Evolutionary conservation across 2,113 vertebrate species (phyloP), one percentile per base, ranked within the genome.

Genomic region (Boleophthalmus pectinirostris): DNA sequence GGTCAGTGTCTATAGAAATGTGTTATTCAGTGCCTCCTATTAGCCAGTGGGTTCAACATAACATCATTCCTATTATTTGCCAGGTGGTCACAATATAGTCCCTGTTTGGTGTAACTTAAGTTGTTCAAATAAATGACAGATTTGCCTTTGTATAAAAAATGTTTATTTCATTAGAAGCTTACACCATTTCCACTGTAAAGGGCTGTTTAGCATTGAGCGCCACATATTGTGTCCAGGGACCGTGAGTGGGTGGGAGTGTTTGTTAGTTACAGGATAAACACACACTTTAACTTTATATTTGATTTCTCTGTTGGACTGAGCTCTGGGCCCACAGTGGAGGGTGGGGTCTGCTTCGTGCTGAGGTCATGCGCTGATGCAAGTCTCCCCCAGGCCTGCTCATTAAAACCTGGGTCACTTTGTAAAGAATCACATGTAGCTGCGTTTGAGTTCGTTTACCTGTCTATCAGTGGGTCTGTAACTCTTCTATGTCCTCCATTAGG

Each of bases 181-280:
- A 64, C 61, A 38, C 18, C 61, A 64, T 43, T 43, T 43, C 29
- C 5, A 20, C 45, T 53, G 72, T 11, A 9, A 66, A 69, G 80
- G 80, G 81, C 80, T 77, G 74, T 87, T 87, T 68, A 80, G 61
- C 67, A 68, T 76, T 49, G 58, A 38, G 67, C 73, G 80, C 72
- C 81, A 70, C 83, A 73, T 66, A 29, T 60, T 77, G 69, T 73
- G 83, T 87, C 86, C 73, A 70, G 85, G 63, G 72, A 77, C 84
- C 66, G 75, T 60, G 75, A 76, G 82, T 78, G 83, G 81, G 85
- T 81, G 84, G 86, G 73, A 79, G 66, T 86, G 58, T 91, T 90
- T 90, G 86, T 90, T 91, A 66, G 91, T 89, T 82, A 90, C 90
- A 81, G 82, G 69, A 80, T 90, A 90, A 89, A 92, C 88, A 91